Evolutionary conservation across 2,797 vertebrate genomes (phyloP).

Genomic region (Peromyscus nudipes): DNA sequence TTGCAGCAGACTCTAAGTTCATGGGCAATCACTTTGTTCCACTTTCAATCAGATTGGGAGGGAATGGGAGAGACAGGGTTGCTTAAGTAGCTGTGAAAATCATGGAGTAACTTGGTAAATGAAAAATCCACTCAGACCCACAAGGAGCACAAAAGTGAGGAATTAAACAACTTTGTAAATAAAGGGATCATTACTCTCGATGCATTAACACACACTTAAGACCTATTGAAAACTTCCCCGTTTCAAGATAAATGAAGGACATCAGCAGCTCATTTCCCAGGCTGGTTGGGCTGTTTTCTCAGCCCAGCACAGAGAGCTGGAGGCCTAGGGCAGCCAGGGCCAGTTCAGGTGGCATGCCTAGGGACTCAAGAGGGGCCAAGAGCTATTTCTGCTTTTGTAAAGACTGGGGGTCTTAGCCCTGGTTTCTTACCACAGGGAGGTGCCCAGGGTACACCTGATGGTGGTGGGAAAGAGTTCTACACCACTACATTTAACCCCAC

Average conservation of each 20-base stretch:
- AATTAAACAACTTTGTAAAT: constrained; percentile 81
- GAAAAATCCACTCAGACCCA: constrained; percentile 55
- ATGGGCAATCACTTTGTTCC: background rate
- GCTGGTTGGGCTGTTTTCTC: background rate
- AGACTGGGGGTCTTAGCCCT: background rate
- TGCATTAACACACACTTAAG: constrained; percentile 75
- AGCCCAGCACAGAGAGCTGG: background rate
- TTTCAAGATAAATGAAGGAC: constrained; percentile 70
- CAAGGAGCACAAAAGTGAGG: constrained; percentile 68
- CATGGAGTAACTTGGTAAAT: constrained; percentile 52
- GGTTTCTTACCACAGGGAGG: background rate
- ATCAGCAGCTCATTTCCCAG: constrained; percentile 60
- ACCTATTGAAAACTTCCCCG: constrained; percentile 68
- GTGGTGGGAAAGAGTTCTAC: constrained; percentile 54
- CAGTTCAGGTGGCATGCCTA: background rate
- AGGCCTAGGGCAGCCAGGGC: background rate
- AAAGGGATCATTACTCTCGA: constrained; percentile 67
- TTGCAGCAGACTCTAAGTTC: background rate
- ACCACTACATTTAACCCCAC: constrained; percentile 16
- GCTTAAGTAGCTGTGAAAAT: constrained; percentile 66
- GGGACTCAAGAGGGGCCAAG: accelerated
- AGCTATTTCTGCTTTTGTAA: background rate
- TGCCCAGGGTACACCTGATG: background rate
- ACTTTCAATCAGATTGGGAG: background rate
- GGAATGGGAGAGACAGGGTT: background rate